A percentile compares a stretch with the other conserved stretches of the same genome.
Conservation (phyloP, 2,797 vertebrate species). For the Chloroceryle inda region DNA sequence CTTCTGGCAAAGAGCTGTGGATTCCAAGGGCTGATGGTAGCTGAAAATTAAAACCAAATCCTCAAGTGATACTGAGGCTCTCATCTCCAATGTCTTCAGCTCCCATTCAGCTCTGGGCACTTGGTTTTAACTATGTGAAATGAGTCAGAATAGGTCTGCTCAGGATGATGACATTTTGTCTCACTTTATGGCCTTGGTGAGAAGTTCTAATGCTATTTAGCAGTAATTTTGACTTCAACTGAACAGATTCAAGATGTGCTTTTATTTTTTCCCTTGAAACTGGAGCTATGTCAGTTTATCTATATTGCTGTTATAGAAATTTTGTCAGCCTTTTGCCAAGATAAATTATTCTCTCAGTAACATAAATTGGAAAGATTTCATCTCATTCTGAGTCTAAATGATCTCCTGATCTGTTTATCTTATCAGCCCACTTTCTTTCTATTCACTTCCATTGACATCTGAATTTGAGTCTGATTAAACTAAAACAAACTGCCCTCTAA, state of each 20-base stretch:
- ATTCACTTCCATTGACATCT: background rate
- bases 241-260: background rate
- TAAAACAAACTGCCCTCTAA: background rate
- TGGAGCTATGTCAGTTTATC: background rate
- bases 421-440: background rate
- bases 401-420: constrained; percentile 4
- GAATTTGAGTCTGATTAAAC: background rate
- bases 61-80: background rate
- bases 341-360: constrained; percentile 3
- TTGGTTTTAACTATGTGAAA: background rate
- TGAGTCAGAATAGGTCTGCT: background rate
- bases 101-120: background rate
- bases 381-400: background rate
- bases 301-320: background rate
- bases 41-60: background rate
- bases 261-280: background rate
- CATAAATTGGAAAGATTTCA: background rate
- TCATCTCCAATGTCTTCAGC: background rate
- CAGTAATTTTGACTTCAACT: background rate
- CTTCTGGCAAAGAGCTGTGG: background rate
- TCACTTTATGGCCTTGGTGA: background rate
- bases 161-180: background rate
- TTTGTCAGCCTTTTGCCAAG: background rate
- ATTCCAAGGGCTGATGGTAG: background rate
- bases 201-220: background rate